Conservation (phyloP, 2,888 invertebrate species). For the Pyrochroa serraticornis region DNA sequence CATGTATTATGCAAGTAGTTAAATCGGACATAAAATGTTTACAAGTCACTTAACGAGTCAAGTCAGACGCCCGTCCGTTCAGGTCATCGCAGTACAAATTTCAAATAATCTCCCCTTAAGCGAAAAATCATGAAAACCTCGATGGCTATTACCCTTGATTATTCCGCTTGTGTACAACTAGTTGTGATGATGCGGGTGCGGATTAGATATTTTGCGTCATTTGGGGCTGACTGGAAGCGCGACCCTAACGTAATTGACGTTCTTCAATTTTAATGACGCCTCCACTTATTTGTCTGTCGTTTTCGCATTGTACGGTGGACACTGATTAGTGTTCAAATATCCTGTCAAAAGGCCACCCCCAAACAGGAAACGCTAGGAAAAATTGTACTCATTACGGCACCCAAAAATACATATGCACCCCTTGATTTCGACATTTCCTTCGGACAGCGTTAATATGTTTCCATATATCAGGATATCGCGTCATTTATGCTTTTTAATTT, state of each 20-base stretch:
- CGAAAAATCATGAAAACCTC: too few species aligned
- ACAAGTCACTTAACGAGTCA: slow-evolving; percentile 1
- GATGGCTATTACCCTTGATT: too few species aligned
- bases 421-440: slow-evolving; percentile 55
- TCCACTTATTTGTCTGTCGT: slow-evolving; percentile 25
- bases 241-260: slow-evolving; percentile 18
- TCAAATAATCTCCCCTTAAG: too few species aligned
- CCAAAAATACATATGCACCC: slow-evolving; percentile 58
- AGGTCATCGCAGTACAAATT: too few species aligned
- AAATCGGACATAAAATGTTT: slow-evolving; percentile 15
- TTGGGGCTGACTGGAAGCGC: neutral
- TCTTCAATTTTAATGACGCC: slow-evolving; percentile 26
- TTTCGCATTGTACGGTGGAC: slow-evolving; percentile 39
- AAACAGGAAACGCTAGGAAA: slow-evolving; percentile 51
- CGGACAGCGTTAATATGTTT: slow-evolving; percentile 56
- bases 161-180: too few species aligned
- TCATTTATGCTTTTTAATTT: slow-evolving; percentile 51
- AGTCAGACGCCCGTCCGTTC: too few species aligned
- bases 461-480: slow-evolving; percentile 52
- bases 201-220: neutral
- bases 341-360: slow-evolving; percentile 52
- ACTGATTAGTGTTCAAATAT: slow-evolving; percentile 57
- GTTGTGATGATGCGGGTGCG: neutral
- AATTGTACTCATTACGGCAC: slow-evolving; percentile 53
- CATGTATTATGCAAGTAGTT: neutral